A percentile compares a stretch with the other conserved stretches of the same genome.
These are phyloP conservation scores for Pituophis catenifer DNA, from an alignment of 2,113 vertebrate genomes.

Conservation along the genomic window DNA sequence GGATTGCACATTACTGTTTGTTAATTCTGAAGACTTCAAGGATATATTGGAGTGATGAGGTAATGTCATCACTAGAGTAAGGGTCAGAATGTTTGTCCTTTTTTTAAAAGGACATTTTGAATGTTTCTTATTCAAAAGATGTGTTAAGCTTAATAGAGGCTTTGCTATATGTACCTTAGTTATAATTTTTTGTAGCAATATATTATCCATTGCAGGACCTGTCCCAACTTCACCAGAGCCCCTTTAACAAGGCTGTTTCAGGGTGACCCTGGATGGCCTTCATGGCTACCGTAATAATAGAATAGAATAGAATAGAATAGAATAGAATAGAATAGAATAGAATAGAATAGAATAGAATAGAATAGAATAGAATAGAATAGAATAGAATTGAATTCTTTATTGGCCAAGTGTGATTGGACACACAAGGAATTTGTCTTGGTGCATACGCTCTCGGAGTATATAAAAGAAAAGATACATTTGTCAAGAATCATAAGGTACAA, in stretches of 20 bases:
- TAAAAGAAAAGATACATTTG: too few species aligned
- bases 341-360: too few species aligned
- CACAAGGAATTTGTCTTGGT: too few species aligned
- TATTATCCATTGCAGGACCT: not conserved
- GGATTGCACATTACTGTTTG: not conserved
- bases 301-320: too few species aligned
- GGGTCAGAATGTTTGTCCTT: not conserved
- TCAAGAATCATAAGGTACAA: too few species aligned
- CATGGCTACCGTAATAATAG: not conserved
- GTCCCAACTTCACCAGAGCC: not conserved
- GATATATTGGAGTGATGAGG: not conserved
- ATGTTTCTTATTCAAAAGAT: not conserved
- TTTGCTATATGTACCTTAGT: not conserved
- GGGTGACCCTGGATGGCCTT: not conserved
- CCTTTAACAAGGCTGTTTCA: not conserved
- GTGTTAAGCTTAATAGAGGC: not conserved
- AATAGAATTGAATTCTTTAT: too few species aligned
- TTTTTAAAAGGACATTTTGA: not conserved
- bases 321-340: not conserved
- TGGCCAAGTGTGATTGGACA: too few species aligned
- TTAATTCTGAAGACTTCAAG: not conserved
- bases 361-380: not conserved
- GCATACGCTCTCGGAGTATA: too few species aligned
- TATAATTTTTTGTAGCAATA: not conserved
- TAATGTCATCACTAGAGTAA: not conserved